phyloP scores from a whole-genome alignment of 2,113 vertebrate species.

The Heterotis niloticus region DNA sequence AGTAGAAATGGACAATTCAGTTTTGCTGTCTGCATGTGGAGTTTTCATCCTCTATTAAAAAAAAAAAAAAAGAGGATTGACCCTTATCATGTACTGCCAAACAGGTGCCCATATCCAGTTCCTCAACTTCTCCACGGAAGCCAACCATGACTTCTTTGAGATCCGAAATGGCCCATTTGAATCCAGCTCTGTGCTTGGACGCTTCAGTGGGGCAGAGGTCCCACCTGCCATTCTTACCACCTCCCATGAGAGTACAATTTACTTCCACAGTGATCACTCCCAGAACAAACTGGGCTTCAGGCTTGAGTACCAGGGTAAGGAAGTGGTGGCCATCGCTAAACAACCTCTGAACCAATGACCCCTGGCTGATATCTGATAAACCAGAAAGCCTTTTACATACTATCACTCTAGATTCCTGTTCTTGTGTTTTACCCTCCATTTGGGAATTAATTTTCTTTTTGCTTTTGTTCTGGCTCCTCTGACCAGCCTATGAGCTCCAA shows the following conservation, averaged over 20 bases:
- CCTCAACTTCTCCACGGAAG: slow-evolving; percentile 94
- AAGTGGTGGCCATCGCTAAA: neutral
- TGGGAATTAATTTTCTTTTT: no score
- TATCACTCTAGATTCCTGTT: no score
- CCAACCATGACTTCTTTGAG: slow-evolving; percentile 94
- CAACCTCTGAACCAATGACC: no score
- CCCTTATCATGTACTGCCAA: neutral
- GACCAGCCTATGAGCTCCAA: slow-evolving; percentile 87
- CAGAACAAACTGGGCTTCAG: slow-evolving; percentile 96
- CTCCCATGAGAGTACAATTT: slow-evolving; percentile 85
- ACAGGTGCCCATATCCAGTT: slow-evolving; percentile 92
- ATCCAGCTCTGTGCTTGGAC: slow-evolving; percentile 84
- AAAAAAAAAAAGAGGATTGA: no score
- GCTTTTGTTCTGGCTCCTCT: no score
- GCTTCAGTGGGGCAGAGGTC: slow-evolving; percentile 83
- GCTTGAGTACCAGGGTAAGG: slow-evolving; percentile 90
- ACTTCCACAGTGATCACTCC: slow-evolving; percentile 96
- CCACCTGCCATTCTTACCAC: slow-evolving; percentile 83
- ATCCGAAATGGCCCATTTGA: slow-evolving; percentile 90
- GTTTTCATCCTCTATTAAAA: neutral
- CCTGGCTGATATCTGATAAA: no score
- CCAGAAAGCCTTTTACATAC: no score
- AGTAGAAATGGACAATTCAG: no score
- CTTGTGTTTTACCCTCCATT: neutral
- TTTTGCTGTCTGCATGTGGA: no score